These are phyloP conservation scores for Bucorvus abyssinicus DNA, from an alignment of 2,797 vertebrate species.

Conservation along the genomic window DNA sequence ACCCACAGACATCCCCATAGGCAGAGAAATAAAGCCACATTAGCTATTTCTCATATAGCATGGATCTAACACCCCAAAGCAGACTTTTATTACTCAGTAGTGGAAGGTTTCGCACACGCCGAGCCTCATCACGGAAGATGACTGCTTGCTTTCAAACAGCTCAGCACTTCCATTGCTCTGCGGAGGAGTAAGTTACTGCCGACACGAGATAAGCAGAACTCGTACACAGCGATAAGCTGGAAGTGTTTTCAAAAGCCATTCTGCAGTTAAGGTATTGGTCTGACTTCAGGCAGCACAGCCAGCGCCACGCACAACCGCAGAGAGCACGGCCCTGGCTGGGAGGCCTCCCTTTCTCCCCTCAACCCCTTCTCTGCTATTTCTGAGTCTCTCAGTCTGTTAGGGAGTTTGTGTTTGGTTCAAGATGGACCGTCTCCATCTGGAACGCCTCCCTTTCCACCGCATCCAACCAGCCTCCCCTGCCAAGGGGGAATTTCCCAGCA, in stretches of 20 bases:
- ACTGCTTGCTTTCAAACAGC: neutral
- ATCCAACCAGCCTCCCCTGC: neutral
- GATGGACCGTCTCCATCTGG: neutral
- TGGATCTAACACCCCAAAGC: neutral
- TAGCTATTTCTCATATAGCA: neutral
- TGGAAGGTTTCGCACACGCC: neutral
- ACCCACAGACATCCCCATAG: neutral
- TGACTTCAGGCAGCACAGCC: neutral
- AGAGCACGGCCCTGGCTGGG: neutral
- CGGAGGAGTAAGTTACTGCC: neutral
- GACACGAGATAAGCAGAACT: neutral
- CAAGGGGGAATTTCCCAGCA: constrained; percentile 36
- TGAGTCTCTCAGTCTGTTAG: neutral
- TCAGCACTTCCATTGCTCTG: neutral
- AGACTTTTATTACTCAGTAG: neutral
- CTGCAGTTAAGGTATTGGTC: neutral
- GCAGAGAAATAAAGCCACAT: neutral
- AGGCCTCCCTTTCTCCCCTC: neutral
- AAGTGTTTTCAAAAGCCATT: neutral
- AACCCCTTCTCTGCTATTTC: neutral
- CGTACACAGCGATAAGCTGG: neutral
- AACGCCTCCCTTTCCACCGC: neutral
- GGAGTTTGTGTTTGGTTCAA: neutral
- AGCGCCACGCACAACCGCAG: neutral
- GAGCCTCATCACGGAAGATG: neutral